Evolutionary conservation across 2,797 vertebrate species (phyloP).

Genomic region (Gymnothorax javanicus): DNA sequence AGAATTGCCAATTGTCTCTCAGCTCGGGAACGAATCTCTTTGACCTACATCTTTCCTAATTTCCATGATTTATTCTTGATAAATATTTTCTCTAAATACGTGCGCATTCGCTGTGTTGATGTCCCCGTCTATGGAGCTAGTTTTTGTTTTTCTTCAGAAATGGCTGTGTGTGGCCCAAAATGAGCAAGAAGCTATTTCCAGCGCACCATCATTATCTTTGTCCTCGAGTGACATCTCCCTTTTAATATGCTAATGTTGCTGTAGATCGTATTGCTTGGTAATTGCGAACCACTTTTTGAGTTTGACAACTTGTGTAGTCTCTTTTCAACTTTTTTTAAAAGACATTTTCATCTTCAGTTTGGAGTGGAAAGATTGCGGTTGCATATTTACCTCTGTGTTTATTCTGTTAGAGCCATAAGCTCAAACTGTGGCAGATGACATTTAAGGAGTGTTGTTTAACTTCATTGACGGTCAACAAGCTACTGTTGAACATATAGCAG

Average conservation of each 20-base stretch:
- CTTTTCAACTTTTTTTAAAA: slow-evolving; percentile 34
- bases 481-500: neutral
- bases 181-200: slow-evolving; percentile 67
- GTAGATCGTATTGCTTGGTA: slow-evolving; percentile 69
- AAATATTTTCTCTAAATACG: neutral
- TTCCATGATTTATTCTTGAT: slow-evolving; percentile 32
- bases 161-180: slow-evolving; percentile 60
- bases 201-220: slow-evolving; percentile 70
- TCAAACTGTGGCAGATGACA: slow-evolving; percentile 15
- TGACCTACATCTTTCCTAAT: neutral
- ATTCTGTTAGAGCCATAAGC: slow-evolving; percentile 42
- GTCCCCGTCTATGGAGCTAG: slow-evolving; percentile 59
- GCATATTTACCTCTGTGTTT: slow-evolving; percentile 25
- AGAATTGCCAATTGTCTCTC: neutral
- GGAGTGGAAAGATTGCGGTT: slow-evolving; percentile 10
- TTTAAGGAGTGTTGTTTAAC: neutral
- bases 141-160: slow-evolving; percentile 54
- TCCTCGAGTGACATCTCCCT: slow-evolving; percentile 70
- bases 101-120: neutral
- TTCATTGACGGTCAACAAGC: neutral
- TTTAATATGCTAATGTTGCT: slow-evolving; percentile 74
- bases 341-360: slow-evolving; percentile 26
- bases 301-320: slow-evolving; percentile 54
- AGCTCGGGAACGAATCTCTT: neutral
- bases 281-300: slow-evolving; percentile 69